phyloP scores from a whole-genome alignment of 2,888 invertebrate species.

The Sphaerophoria taeniata region DNA sequence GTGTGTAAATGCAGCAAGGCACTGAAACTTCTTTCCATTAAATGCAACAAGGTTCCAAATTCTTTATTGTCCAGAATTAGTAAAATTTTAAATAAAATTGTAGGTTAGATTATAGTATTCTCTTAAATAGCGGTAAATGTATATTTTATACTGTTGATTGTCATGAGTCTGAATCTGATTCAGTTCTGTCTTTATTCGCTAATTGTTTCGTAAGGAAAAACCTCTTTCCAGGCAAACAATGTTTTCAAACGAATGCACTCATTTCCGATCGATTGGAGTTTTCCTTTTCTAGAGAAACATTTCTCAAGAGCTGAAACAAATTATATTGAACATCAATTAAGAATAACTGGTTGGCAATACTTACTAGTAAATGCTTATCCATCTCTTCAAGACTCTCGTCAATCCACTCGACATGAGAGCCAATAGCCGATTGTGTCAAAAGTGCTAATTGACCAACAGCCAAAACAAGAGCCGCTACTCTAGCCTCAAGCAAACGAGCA shows the following conservation, averaged over 20 bases:
- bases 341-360: slow-evolving; percentile 45
- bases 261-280: slow-evolving; percentile 65
- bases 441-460: slow-evolving; percentile 88
- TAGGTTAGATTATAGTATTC: too few species aligned
- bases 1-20: too few species aligned
- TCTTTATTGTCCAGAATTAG: too few species aligned
- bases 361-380: slow-evolving; percentile 86
- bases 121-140: too few species aligned
- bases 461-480: slow-evolving; percentile 86
- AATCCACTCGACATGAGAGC: slow-evolving; percentile 85
- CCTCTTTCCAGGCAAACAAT: background rate
- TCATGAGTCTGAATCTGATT: background rate
- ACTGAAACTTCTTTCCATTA: too few species aligned
- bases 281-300: slow-evolving; percentile 74
- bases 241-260: slow-evolving; percentile 61
- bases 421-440: slow-evolving; percentile 85
- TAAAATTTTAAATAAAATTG: too few species aligned
- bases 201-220: background rate
- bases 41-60: too few species aligned
- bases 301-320: slow-evolving; percentile 71
- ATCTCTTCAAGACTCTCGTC: slow-evolving; percentile 86
- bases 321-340: background rate
- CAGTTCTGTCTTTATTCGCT: background rate
- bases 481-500: slow-evolving; percentile 87
- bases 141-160: background rate